Evolutionary conservation across 2,113 vertebrate genomes (phyloP), one percentile per base, ranked within the genome.

Genomic region (Diadophis punctatus): DNA sequence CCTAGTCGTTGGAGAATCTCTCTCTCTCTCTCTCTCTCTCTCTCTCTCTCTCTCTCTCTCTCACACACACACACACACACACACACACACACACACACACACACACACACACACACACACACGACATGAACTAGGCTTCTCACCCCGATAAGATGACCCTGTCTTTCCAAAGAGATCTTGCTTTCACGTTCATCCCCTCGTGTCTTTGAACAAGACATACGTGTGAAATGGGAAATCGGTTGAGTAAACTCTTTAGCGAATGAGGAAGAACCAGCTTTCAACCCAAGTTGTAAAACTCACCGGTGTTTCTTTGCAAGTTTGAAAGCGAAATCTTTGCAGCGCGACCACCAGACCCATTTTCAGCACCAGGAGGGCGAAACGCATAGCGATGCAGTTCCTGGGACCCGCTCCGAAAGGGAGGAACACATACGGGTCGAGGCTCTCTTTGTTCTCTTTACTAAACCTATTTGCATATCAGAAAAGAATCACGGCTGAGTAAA

Each of bases 361-460:
- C 94, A 98, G 2, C 0, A 95, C 0, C 20, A 98, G 88, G 46
- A 98, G 93, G 46, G 98, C 98, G 94, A 98, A 98, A 58, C 98
- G 97, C 98, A 98, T 98, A 43, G 98, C 98, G 58, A 98, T 97
- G 94, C 98, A 98, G 94, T 98, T 99, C 87, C 98, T 96, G 16
- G 98, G 98, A 0, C 98, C 98, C 10, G 96, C 93, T 23, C 98
- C 98, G 0, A 98, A 99, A 0, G 98, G 98, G 95, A 98, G 95
- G 95, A 97, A 98, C 0, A 93, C 91, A 88, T 97, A 98, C 0
- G 98, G 97, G 63, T 98, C 96, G 1, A 97, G 91, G 23, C 16
- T 27, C 1, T 96, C 96, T 90, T 93, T 97, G 90, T 93, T 98
- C 18, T 98, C 97, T 92, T 98, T 98, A 93, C 96, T 97, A 95